Base-by-base conservation (phyloP, 2,797 vertebrate genomes). In the Hemitrygon akajei region DNA sequence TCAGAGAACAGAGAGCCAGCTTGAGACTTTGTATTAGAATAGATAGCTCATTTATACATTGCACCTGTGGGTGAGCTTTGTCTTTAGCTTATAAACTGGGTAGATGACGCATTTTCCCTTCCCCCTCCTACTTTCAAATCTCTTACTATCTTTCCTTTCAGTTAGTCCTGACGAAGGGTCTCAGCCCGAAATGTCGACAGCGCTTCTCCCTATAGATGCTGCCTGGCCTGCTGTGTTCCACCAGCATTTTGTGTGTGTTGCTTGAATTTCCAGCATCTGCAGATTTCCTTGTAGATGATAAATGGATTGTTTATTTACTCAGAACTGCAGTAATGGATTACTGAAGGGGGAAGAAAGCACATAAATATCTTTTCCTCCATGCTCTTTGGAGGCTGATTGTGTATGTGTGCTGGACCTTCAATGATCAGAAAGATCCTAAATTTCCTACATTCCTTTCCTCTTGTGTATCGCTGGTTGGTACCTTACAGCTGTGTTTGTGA, bases 321-420 rank as follows among this genome's bases (percentile, higher is more conserved):
- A 69, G 86, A 7, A 22, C 34, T 60, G 69, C 60, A 66, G 63
- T 69, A 89, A 89, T 66, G 30, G n/a, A 89, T 66, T 69, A 89
- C 18, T 89, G 86, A 37, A 89, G 86, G 5, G 7, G 20, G 5
- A 7, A 69, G 37, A 47, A 47, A 69, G 47, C 20, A 37, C n/a
- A 89, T 34, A 89, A 89, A 89, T 22, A 89, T 89, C 60, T 69
- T 66, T 89, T 89, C 60, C 27, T 69, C 34, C 37, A 69, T 89
- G 9, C 0, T 69, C 60, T 20, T 69, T 69, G n/a, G 34, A 18
- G 30, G 5, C n/a, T 34, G 30, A 89, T n/a, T 0, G 18, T 16
- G 63, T 69, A 25, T 9, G 5, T 89, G 86, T 18, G 37, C 16
- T 34, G 86, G 66, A 63, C 11, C 56, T 25, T 60, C 22, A 60